Base-by-base conservation (phyloP, 2,888 invertebrate genomes). In the Geophilus truncorum region DNA sequence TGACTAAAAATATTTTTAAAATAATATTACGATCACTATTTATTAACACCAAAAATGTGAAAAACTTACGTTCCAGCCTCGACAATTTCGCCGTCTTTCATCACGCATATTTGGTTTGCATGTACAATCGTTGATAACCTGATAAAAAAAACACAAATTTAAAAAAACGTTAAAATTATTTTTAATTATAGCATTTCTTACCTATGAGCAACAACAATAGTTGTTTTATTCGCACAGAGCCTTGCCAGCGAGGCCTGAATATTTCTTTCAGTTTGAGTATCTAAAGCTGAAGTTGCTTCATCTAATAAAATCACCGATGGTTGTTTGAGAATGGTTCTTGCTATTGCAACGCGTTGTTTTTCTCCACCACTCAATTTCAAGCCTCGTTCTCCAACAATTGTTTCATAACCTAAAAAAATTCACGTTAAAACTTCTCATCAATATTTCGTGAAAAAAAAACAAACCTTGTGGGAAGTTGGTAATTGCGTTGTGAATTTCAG, bases 281-380 rank as follows among this genome's bases (percentile, higher is more conserved):
- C 98, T 40, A 98, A 89, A 0, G 98, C 97, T 80, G 96, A 97
- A 0, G 96, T 96, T 1, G 96, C 84, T 89, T 98, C 98, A 87
- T 98, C 98, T 9, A 98, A 88, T 3, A 98, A 89, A 10, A 98
- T 94, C 82, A 98, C 93, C 51, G 92, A 90, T 0, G 98, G 98
- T 2, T 94, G 91, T 87, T 98, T 98, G 28, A 99, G 90, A 28
- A 99, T 90, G 0, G 98, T 98, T 82, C 98, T 89, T 0, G 98
- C 98, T 83, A 98, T 98, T 0, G 98, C 98, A 81, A 98, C 95
- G 83, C 98, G 90, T 87, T 99, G 98, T 85, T 99, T 98, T 87
- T 98, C 98, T 0, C 98, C 98, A 1, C 98, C 98, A 86, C 97
- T 97, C 82, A 98, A 89, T 83, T 97, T 92, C 81, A 98, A 88